phyloP scores from a whole-genome alignment of 2,888 invertebrate species.

The Antheraea yamamai region DNA sequence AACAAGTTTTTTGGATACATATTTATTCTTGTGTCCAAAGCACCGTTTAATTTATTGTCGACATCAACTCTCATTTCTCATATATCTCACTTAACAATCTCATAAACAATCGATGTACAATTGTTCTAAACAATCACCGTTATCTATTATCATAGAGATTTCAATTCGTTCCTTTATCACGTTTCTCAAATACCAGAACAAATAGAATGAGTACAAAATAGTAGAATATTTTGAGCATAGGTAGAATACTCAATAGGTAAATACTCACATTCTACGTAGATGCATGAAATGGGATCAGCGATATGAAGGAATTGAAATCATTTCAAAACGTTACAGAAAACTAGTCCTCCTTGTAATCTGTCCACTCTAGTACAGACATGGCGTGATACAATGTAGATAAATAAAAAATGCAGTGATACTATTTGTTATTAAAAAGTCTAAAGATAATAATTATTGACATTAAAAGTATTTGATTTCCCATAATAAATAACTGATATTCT shows the following conservation, averaged over 20 bases:
- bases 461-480: too few relatives aligned
- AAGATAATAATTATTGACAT: background rate
- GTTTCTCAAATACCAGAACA: background rate
- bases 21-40: background rate
- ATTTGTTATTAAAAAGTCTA: background rate
- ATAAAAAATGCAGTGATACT: background rate
- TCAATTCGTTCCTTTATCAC: background rate
- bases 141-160: background rate
- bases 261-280: background rate
- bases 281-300: background rate
- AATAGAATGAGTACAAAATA: background rate
- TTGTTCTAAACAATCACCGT: background rate
- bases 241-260: background rate
- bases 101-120: too few relatives aligned
- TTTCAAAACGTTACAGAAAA: background rate
- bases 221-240: background rate
- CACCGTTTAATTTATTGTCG: background rate
- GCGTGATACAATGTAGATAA: background rate
- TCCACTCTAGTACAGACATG: background rate
- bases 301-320: background rate
- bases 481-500: background rate
- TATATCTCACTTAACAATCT: background rate
- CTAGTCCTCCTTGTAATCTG: background rate
- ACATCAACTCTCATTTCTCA: background rate
- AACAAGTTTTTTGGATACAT: too few relatives aligned